Base-by-base conservation (phyloP, 2,113 vertebrate species). In the Bostrychus sinensis region DNA sequence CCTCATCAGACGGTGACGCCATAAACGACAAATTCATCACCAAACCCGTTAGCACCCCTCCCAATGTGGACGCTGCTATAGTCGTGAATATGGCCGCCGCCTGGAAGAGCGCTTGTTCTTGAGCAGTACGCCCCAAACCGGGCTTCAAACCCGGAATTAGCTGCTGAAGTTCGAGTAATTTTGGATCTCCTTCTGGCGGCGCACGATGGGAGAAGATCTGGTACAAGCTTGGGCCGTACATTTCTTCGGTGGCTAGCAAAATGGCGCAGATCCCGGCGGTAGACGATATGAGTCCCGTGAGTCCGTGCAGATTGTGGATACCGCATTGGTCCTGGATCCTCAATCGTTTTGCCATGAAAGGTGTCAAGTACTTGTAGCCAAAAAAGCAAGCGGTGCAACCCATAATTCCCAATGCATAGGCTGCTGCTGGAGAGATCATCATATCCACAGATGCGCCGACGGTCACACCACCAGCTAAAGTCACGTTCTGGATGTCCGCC, bases 301-400 rank as follows among this genome's bases (percentile, higher is more conserved):
- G 79, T 3, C 93, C 93, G 0, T 94, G 94, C 10, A 95, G 91
- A 74, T 94, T 96, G 80, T 95, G 93, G 72, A 94, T 95, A n/a
- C 93, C 92, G 0, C 94, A 93, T 69, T 92, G 92, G 80, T 95
- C 94, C 42, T 88, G 92, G 16, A 95, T 79, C 0, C 17, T 22
- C 22, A 94, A 34, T 22, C 30, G 87, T 8, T 7, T 72, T 0
- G 72, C 78, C 80, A 94, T 34, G 51, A 94, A 82, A 0, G 94
- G 93, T 1, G 84, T 92, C 38, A 94, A 68, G 78, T 93, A 94
- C 72, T 56, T 90, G 80, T 94, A 94, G 53, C 94, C 93, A 0
- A 94, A 81, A 62, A 92, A 77, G 8, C 93, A 94, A 0, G 51
- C 72, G 0, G 37, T 4, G 0, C 94, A 92, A 0, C 93, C 93